Evolutionary conservation across 1,140 invertebrate species (phyloP), one percentile per base, ranked within the genome.

Genomic region (Pollicipes pollicipes): DNA sequence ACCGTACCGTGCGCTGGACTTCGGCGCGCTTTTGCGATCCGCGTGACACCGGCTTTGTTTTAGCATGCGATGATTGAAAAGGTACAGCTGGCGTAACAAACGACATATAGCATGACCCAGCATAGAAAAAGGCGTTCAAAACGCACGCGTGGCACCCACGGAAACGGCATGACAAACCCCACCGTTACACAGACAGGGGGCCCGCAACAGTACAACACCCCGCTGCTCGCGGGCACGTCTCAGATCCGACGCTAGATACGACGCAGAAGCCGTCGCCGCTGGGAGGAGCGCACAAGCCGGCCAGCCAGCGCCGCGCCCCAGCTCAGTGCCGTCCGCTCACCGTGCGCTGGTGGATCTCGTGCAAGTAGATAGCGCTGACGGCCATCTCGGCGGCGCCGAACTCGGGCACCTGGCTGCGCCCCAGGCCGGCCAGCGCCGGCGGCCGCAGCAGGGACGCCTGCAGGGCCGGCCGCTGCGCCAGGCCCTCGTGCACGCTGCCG

Each of bases 281-380:
- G n/a, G n/a, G n/a, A n/a, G n/a, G n/a, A n/a, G n/a, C n/a, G n/a
- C n/a, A n/a, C n/a, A n/a, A n/a, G n/a, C n/a, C 21, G 45, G 24
- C 45, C 24, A 10, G 45, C 45, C 45, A 58, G 6, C 21, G 45
- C 45, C 45, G 21, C 45, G 45, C 45, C 21, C 21, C 45, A 21
- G 13, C 45, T 6, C 45, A 3, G 45, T 58, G 45, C 45, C 6
- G 10, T 24, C 45, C 35, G 6, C 64, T 66, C 64, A 66, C 64
- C 64, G 64, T 66, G n/a, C 64, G 64, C 28, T 29, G 64, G 28
- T 66, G 64, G 27, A 66, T 66, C 17, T 66, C 64, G 27, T 66
- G 64, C 64, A 66, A 28, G 17, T 66, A 66, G 64, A 66, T 29
- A 3, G 64, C 64, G n/a, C 64, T 66, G 64, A 66, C 17, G 64